Conservation (phyloP, 2,797 vertebrate genomes). For the Myiotriccus ornatus region DNA sequence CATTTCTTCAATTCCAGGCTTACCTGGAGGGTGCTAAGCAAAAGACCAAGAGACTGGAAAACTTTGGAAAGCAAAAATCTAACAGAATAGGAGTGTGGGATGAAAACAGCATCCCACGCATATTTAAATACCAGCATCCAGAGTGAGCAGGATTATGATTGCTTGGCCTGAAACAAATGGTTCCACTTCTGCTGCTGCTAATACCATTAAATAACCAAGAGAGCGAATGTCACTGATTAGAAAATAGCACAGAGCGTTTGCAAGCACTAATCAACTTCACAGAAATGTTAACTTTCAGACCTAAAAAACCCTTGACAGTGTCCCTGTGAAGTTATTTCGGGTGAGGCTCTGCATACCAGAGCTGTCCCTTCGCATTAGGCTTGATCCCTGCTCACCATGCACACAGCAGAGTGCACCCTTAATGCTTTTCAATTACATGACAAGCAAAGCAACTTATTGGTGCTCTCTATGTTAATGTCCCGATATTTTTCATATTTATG, state of each 20-base stretch:
- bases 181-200: conserved; percentile 40
- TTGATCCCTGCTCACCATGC: conserved; percentile 9
- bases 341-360: conserved; percentile 33
- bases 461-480: conserved; percentile 49
- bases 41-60: conserved; percentile 58
- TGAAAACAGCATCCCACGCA: conserved; percentile 46
- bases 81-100: conserved; percentile 19
- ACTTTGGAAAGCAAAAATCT: conserved; percentile 51
- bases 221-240: conserved; percentile 21
- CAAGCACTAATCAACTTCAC: conserved; percentile 25
- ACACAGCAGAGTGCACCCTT: not conserved
- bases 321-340: conserved; percentile 49
- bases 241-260: not conserved
- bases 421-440: conserved; percentile 54
- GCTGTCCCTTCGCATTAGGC: conserved; percentile 42
- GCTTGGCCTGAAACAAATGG: conserved; percentile 58
- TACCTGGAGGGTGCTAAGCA: conserved; percentile 60
- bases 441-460: conserved; percentile 59
- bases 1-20: conserved; percentile 55
- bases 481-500: conserved; percentile 70
- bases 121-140: conserved; percentile 53
- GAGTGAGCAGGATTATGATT: conserved; percentile 42
- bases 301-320: conserved; percentile 29
- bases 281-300: conserved; percentile 41
- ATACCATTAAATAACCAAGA: conserved; percentile 40